A percentile compares a stretch with the other conserved stretches of the same genome.
Evolutionary conservation across 2,113 vertebrate species (phyloP).

Genomic region (Stegostoma tigrinum): DNA sequence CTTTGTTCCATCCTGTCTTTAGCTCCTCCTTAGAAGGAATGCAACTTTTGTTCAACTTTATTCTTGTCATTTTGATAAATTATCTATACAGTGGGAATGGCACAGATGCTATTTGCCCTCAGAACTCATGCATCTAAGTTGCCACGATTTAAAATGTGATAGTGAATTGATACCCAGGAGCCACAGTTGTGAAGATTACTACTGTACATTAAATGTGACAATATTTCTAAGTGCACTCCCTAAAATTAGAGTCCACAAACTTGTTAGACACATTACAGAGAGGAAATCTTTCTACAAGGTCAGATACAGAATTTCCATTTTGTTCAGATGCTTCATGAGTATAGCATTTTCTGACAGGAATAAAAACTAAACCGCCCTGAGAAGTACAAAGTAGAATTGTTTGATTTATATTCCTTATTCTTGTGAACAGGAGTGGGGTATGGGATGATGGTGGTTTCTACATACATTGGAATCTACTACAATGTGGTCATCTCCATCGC

Average conservation of each 20-base stretch:
- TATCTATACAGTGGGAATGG: neutral
- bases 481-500: constrained; percentile 97
- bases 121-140: neutral
- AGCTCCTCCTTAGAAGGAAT: neutral
- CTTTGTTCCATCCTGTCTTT: neutral
- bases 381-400: constrained; percentile 2
- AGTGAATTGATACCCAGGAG: neutral
- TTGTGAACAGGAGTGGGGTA: constrained; percentile 79
- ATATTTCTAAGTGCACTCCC: neutral
- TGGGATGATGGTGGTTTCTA: constrained; percentile 99
- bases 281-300: neutral
- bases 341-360: neutral
- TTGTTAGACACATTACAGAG: neutral
- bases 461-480: constrained; percentile 97
- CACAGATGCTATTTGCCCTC: neutral
- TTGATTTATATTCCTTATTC: neutral
- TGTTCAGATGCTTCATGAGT: neutral
- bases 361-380: neutral
- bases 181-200: neutral
- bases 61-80: neutral
- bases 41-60: neutral
- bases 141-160: neutral
- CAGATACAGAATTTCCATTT: neutral
- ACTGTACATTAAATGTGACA: neutral
- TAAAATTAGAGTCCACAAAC: neutral